These are phyloP conservation scores for Henricia sp. DNA, from an alignment of 53 echinoderm and acorn worm genomes.

Conservation along the genomic window DNA sequence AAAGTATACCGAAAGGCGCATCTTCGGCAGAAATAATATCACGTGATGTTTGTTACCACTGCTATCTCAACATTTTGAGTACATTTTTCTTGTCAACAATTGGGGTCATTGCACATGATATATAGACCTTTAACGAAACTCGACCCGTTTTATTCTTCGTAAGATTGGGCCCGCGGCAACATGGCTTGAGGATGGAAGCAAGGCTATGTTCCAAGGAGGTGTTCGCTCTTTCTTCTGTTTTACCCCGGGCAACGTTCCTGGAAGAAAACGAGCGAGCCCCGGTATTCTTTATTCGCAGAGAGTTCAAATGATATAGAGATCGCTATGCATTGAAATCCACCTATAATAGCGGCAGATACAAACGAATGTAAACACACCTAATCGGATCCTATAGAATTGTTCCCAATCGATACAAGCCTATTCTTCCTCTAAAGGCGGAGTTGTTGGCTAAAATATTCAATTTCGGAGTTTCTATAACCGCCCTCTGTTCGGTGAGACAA, in stretches of 20 bases:
- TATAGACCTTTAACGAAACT: too few species aligned
- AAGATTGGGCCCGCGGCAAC: too few species aligned
- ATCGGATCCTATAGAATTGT: not conserved
- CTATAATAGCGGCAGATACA: not conserved
- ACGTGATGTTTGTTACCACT: too few species aligned
- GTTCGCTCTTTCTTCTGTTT: not conserved
- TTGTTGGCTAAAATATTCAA: conserved; percentile 4
- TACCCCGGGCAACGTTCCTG: not conserved
- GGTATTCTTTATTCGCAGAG: not conserved
- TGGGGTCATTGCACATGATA: too few species aligned
- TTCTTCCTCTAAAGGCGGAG: not conserved
- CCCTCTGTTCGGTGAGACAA: conserved; percentile 24
- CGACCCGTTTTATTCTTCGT: too few species aligned
- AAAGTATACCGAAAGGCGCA: too few species aligned
- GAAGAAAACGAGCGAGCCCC: not conserved
- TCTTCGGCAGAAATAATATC: too few species aligned
- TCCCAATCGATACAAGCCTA: not conserved
- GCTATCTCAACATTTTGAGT: too few species aligned
- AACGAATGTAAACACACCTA: not conserved
- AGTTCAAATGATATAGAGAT: not conserved
- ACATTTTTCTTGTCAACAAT: too few species aligned
- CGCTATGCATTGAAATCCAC: not conserved
- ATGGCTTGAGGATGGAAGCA: too few species aligned
- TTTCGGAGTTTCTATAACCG: not conserved
- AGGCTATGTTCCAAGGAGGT: not conserved